These are phyloP conservation scores for Zapus hudsonius DNA, from an alignment of 2,113 vertebrate genomes.

Conservation along the genomic window DNA sequence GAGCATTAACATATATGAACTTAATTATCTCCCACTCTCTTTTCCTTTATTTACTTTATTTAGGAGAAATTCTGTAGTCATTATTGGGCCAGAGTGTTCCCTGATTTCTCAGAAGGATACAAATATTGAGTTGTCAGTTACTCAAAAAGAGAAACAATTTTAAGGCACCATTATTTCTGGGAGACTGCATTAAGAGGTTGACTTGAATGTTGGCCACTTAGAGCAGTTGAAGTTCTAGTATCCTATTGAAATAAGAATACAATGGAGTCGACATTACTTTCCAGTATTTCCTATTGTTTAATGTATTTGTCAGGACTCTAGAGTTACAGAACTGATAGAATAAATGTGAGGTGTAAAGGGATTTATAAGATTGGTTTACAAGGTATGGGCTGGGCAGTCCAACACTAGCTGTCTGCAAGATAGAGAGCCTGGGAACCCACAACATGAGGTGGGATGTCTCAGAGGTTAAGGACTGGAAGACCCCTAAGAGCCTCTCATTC, in stretches of 20 bases:
- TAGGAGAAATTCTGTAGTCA: constrained; percentile 5
- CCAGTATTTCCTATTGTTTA: not conserved
- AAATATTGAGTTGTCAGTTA: not conserved
- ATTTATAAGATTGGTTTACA: too few relatives aligned
- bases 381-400: too few relatives aligned
- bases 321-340: too few relatives aligned
- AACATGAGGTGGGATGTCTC: too few relatives aligned
- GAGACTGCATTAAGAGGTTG: not conserved
- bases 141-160: not conserved
- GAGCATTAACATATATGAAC: not conserved
- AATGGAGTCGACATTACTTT: not conserved
- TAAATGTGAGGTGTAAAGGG: too few relatives aligned
- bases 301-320: too few relatives aligned
- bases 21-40: not conserved
- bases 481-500: too few relatives aligned
- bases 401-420: too few relatives aligned
- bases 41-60: not conserved
- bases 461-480: too few relatives aligned
- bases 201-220: not conserved
- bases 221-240: constrained; percentile 3
- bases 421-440: too few relatives aligned
- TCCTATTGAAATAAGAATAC: not conserved
- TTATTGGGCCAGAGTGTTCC: not conserved
- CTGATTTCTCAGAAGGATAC: not conserved
- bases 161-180: not conserved